Base-by-base conservation (phyloP, 2,113 vertebrate species). In the Synodontis membranacea region DNA sequence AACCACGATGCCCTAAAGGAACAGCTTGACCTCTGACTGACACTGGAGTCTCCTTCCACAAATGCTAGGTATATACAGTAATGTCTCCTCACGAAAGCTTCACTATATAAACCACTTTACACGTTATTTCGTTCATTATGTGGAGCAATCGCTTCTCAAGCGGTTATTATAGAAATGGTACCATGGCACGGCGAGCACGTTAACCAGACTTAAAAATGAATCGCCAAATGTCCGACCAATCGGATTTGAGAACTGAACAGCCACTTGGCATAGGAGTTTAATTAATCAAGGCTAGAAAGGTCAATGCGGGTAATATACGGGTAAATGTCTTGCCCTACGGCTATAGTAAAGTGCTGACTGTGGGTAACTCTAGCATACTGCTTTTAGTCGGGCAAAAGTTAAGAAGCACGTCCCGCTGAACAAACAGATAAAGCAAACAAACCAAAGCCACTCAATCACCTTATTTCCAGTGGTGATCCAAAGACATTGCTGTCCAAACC, bases 401-500 rank as follows among this genome's bases (percentile, higher is more conserved):
- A 80, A 56, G 52, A 21, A 58, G 78, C 52, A 7, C 78, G 14
- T 80, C 37, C 70, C 80, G 42, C 54, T 80, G 54, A 64, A 64
- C 31, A 74, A 86, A 86, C 31, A 86, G 84, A 52, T 79, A 70
- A 81, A 39, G 60, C 62, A 84, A 82, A 84, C 50, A 86, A 46
- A 81, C 31, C 37, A 25, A 80, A 80, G 78, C 37, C 52, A 14
- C 78, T 80, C 78, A 80, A 80, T 80, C 78, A 42, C 54, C 34
- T 42, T 25, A 58, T 80, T 80, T 80, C 21, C 84, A 58, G 74
- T 28, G 4, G 28, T 62, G 82, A 48, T 50, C 34, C 78, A 28
- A 66, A 54, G 48, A 85, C 70, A 50, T 48, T 28, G 5, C 44
- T 14, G n/a, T 80, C 64, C 48, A 90, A 87, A 81, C 70, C 48